Percentiles rank a stretch among this genome's conserved stretches.
Evolutionary conservation across 2,888 invertebrate genomes (phyloP).

Genomic region (Leuctra nigra): DNA sequence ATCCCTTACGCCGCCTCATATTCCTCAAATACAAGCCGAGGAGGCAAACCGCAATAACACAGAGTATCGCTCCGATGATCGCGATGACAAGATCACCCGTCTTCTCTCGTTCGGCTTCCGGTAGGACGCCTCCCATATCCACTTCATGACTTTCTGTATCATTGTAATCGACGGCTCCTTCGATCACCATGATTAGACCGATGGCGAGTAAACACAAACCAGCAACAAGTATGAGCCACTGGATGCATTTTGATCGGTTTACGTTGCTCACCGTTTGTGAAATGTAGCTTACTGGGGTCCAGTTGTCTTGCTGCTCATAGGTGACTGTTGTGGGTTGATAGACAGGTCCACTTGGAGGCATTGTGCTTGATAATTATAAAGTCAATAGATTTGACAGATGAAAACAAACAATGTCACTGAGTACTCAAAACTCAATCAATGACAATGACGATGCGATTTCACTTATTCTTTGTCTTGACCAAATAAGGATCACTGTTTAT

Average conservation of each 20-base stretch:
- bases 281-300: conserved; percentile 35
- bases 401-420: no score
- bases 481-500: conserved; percentile 9
- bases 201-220: conserved; percentile 35
- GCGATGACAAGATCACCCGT: conserved; percentile 44
- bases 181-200: conserved; percentile 56
- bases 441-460: background rate
- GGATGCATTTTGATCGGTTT: conserved; percentile 33
- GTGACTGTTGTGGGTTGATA: conserved; percentile 75
- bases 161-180: conserved; percentile 55
- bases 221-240: conserved; percentile 34
- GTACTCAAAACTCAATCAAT: background rate
- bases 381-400: background rate
- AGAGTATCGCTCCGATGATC: conserved; percentile 55
- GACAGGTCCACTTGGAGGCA: conserved; percentile 63
- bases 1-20: conserved; percentile 31
- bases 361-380: conserved; percentile 33
- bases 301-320: conserved; percentile 49
- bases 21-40: conserved; percentile 40
- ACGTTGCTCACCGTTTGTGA: conserved; percentile 33
- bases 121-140: conserved; percentile 30
- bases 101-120: conserved; percentile 22
- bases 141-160: conserved; percentile 40
- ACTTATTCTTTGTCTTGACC: conserved; percentile 6
- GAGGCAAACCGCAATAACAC: conserved; percentile 53